Conservation (phyloP, 2,113 vertebrate genomes). For the Seriola aureovittata region DNA sequence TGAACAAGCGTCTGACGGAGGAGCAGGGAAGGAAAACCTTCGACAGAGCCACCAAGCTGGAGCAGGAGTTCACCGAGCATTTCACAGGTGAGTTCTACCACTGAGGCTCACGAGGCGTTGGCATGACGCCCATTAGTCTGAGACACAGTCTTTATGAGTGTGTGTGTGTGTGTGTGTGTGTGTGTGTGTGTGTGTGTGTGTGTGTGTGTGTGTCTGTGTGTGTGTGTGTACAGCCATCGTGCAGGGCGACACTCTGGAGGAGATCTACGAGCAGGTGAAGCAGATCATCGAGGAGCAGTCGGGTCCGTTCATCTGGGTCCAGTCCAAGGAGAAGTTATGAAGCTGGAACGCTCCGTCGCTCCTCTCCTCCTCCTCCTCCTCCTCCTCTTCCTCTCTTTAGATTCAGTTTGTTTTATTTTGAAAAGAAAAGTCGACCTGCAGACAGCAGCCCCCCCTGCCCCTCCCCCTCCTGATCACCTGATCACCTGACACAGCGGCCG, state of each 20-base stretch:
- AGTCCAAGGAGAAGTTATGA: conserved; percentile 99
- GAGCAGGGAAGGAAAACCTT: conserved; percentile 96
- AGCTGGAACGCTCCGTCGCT: conserved; percentile 45
- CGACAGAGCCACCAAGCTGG: conserved; percentile 95
- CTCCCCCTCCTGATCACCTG: background rate
- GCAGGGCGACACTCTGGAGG: conserved; percentile 97
- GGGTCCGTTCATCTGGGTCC: conserved; percentile 95
- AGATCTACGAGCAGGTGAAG: conserved; percentile 98
- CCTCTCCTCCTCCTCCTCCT: conserved; percentile 36
- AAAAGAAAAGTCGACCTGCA: conserved; percentile 30
- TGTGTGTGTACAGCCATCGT: conserved; percentile 87
- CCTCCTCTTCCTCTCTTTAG: conserved; percentile 24
- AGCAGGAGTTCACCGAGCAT: conserved; percentile 98
- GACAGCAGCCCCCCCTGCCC: conserved; percentile 34
- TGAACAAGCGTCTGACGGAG: conserved; percentile 97
- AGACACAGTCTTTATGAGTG: background rate
- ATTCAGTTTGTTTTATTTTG: conserved; percentile 26
- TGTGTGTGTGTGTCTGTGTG: background rate
- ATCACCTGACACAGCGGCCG: background rate
- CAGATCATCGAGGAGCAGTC: conserved; percentile 98
- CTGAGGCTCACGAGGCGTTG: too few relatives aligned
- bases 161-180: background rate
- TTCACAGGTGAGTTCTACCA: conserved; percentile 90
- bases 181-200: background rate
- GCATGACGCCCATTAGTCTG: too few relatives aligned